Base-by-base conservation (phyloP, 2,797 vertebrate genomes). In the Rousettus madagascariensis region DNA sequence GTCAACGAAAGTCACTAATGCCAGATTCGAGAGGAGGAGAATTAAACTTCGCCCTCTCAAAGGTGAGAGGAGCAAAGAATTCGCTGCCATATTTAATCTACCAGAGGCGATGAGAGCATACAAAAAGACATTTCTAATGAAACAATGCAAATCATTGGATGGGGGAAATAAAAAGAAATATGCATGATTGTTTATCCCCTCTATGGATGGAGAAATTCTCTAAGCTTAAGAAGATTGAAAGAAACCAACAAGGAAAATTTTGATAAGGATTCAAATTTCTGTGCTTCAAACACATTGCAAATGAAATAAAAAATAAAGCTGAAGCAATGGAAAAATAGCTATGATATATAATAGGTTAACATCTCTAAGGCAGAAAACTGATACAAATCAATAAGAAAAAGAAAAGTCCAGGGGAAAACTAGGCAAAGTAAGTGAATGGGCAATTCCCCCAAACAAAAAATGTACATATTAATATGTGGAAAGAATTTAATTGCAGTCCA, bases 261-360 rank as follows among this genome's bases (percentile, higher is more conserved):
- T 68, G 28, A 90, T 74, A 82, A 82, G n/a, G 61, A 11, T 66
- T 68, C 80, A 86, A 86, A 86, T 28, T n/a, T 92, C 41, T 86
- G n/a, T 49, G 66, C 92, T 88, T 95, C 59, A 83, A 75, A 90
- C 83, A 33, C 65, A 55, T 49, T 55, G 20, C n/a, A 86, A 92
- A 55, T 17, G 71, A 86, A 68, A 63, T 43, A 36, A 85, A 51
- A 75, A 53, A 53, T 63, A 38, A 38, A 55, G 10, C 30, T 53
- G 57, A 95, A 49, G 53, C 8, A 46, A 55, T 51, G 33, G 74
- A 95, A 79, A 43, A 59, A 90, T 46, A 93, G 41, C 26, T 91
- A 72, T 6, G 43, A 41, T 17, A 78, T 28, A 65, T 5, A 88
- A 63, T 24, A 63, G 10, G 10, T 80, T 88, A 92, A 66, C 61